Conservation (phyloP, 2,888 invertebrate species). For the Pollenia angustigena region DNA sequence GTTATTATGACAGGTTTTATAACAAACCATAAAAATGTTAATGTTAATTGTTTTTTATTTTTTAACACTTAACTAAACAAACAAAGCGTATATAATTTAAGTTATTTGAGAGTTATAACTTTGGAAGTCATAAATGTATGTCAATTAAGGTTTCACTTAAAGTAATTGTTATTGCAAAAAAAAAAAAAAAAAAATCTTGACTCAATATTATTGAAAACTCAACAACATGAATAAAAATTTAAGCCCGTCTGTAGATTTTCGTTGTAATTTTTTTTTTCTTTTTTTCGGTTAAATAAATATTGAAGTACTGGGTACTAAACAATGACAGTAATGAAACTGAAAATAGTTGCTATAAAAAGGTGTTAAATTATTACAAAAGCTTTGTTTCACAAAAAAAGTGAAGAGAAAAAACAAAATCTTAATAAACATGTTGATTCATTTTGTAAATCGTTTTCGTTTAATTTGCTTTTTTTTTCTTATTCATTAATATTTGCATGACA, state of each 20-base stretch:
- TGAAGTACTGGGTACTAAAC: constrained; percentile 35
- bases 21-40: not conserved
- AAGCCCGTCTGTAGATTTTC: not conserved
- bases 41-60: constrained; percentile 19
- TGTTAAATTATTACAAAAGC: constrained; percentile 64
- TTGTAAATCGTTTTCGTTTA: constrained; percentile 7
- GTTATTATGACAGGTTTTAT: not conserved
- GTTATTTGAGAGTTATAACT: not conserved
- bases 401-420: constrained; percentile 8
- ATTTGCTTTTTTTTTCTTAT: constrained; percentile 31
- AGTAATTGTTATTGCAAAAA: constrained; percentile 9
- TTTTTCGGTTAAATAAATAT: constrained; percentile 19
- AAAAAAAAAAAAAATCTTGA: not conserved
- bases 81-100: too few relatives aligned
- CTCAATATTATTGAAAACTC: not conserved
- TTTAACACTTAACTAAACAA: not conserved
- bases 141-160: not conserved
- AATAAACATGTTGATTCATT: constrained; percentile 36
- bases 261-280: not conserved
- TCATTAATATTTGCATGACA: constrained; percentile 66
- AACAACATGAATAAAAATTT: too few relatives aligned
- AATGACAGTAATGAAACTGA: not conserved
- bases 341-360: constrained; percentile 45
- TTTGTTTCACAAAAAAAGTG: constrained; percentile 18
- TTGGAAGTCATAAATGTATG: not conserved